Evolutionary conservation across 1,140 invertebrate species (phyloP).

Genomic region (Delia radicum): DNA sequence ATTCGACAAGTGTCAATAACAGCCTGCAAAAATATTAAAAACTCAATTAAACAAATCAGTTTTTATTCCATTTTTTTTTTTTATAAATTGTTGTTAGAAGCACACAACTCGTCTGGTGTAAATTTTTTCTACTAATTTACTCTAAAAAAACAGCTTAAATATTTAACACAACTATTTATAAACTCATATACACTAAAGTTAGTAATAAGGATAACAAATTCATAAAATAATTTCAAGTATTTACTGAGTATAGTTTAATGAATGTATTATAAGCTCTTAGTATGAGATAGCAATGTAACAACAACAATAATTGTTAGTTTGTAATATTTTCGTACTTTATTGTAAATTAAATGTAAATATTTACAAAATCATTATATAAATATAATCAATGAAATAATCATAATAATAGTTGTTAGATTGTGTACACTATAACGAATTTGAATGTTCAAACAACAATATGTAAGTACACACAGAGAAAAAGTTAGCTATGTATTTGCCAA

Average conservation of each 20-base stretch:
- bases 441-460: no score
- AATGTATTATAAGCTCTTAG: not conserved
- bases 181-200: not conserved
- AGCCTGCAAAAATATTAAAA: no score
- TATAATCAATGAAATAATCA: slow-evolving; percentile 6
- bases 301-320: not conserved
- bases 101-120: no score
- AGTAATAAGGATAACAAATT: not conserved
- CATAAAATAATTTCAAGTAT: not conserved
- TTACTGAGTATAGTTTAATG: not conserved
- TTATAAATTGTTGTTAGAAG: no score
- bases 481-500: no score
- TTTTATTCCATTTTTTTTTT: no score
- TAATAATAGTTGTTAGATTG: not conserved
- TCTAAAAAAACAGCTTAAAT: no score
- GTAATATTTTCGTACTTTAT: not conserved
- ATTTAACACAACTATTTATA: not conserved
- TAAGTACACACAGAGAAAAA: no score
- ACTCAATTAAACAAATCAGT: no score
- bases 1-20: no score
- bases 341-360: slow-evolving; percentile 9
- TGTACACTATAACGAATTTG: no score
- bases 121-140: no score
- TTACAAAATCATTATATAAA: slow-evolving; percentile 17
- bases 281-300: not conserved